Evolutionary conservation across 2,888 invertebrate species (phyloP).

Genomic region (Mesoligia furuncula): DNA sequence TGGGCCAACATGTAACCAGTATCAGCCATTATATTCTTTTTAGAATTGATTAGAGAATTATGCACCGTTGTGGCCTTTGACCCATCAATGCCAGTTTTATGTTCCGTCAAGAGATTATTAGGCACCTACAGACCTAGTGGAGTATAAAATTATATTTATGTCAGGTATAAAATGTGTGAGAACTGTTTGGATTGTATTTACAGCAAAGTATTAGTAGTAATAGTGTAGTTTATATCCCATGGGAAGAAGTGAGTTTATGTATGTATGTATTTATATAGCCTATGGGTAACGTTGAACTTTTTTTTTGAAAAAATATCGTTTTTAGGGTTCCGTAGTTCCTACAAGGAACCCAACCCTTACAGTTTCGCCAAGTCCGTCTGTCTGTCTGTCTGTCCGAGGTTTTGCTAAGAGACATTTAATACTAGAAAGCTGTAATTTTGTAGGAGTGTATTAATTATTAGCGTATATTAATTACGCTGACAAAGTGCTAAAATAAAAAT

Average conservation of each 20-base stretch:
- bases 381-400: too few relatives aligned
- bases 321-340: too few relatives aligned
- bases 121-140: constrained; percentile 16
- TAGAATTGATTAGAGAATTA: constrained; percentile 57
- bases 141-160: constrained; percentile 53
- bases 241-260: neutral
- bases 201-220: neutral
- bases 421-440: too few relatives aligned
- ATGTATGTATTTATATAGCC: too few relatives aligned
- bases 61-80: constrained; percentile 56
- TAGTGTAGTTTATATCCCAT: neutral
- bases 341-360: too few relatives aligned
- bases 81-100: constrained; percentile 54
- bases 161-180: constrained; percentile 49
- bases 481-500: too few relatives aligned
- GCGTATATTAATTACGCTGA: too few relatives aligned
- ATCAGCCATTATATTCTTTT: constrained; percentile 41
- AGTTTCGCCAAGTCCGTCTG: too few relatives aligned
- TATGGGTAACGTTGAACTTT: neutral
- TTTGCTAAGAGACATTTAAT: too few relatives aligned
- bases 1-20: constrained; percentile 19
- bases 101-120: constrained; percentile 54
- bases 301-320: neutral
- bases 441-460: too few relatives aligned
- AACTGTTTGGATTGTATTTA: constrained; percentile 40